Percentiles rank a stretch among this genome's conserved stretches.
phyloP scores from a whole-genome alignment of 2,888 invertebrate genomes.

The Pyrochroa serraticornis region DNA sequence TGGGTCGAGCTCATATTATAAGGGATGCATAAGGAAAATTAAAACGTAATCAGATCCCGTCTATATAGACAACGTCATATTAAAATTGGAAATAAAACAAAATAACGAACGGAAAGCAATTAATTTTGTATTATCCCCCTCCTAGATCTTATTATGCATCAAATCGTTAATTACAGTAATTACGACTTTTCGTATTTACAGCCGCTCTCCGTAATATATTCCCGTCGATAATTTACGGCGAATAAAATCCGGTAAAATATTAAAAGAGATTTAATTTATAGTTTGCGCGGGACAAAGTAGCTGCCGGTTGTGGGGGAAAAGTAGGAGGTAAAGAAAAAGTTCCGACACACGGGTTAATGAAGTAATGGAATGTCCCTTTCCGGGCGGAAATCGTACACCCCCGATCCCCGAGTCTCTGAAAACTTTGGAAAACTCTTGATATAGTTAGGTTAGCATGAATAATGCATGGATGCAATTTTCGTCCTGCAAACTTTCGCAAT shows the following conservation, averaged over 20 bases:
- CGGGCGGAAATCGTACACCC: conserved; percentile 19
- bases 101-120: conserved; percentile 21
- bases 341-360: conserved; percentile 11
- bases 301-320: background rate
- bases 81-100: conserved; percentile 2
- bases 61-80: background rate
- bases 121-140: conserved; percentile 27
- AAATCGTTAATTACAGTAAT: conserved; percentile 30
- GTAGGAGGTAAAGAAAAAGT: background rate
- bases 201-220: conserved; percentile 22
- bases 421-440: conserved; percentile 57
- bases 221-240: conserved; percentile 22
- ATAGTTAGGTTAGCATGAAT: conserved; percentile 60
- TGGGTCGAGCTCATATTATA: conserved; percentile 3
- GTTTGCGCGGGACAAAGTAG: conserved; percentile 13
- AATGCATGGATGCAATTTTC: conserved; percentile 62
- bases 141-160: conserved; percentile 28
- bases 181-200: conserved; percentile 28
- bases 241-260: conserved; percentile 26
- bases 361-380: conserved; percentile 10
- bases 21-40: background rate
- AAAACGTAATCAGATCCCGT: background rate
- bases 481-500: conserved; percentile 60
- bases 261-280: conserved; percentile 28
- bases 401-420: conserved; percentile 31